Evolutionary conservation across 2,888 invertebrate genomes (phyloP).

Genomic region (Thereva unica): DNA sequence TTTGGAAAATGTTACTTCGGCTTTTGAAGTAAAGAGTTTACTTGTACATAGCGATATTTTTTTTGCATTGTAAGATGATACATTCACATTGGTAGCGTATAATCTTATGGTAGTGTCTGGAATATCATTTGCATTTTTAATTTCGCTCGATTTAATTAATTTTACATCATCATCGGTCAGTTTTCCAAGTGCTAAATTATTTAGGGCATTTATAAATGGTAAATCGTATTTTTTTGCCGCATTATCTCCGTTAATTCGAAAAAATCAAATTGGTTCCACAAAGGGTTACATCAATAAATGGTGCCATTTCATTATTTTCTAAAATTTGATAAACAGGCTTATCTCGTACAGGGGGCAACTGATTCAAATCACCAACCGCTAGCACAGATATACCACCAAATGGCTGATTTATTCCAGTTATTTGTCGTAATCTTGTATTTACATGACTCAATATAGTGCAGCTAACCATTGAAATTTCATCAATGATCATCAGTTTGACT

Average conservation of each 20-base stretch:
- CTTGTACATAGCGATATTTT: no score
- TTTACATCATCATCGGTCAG: conserved; percentile 44
- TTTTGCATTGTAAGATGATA: no score
- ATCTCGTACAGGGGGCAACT: conserved; percentile 49
- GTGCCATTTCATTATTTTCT: conserved; percentile 23
- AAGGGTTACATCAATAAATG: conserved; percentile 22
- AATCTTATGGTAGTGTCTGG: no score
- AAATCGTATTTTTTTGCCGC: conserved; percentile 47
- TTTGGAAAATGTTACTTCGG: no score
- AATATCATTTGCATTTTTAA: no score
- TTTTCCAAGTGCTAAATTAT: conserved; percentile 43
- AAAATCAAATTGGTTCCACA: conserved; percentile 46
- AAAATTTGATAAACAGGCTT: conserved; percentile 42
- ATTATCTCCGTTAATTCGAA: conserved; percentile 48
- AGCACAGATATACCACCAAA: conserved; percentile 51
- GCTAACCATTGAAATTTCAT: conserved; percentile 52
- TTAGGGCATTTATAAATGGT: conserved; percentile 45
- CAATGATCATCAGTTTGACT: conserved; percentile 48
- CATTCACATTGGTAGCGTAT: no score
- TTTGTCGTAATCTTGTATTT: conserved; percentile 45
- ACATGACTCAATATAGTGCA: conserved; percentile 5
- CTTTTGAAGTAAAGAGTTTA: no score
- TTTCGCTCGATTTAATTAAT: conserved; percentile 41
- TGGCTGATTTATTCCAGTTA: conserved; percentile 43
- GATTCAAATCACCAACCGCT: conserved; percentile 50